A percentile compares a stretch with the other conserved stretches of the same genome.
Conservation (phyloP, 2,797 vertebrate genomes). For the Gambelia wislizenii region DNA sequence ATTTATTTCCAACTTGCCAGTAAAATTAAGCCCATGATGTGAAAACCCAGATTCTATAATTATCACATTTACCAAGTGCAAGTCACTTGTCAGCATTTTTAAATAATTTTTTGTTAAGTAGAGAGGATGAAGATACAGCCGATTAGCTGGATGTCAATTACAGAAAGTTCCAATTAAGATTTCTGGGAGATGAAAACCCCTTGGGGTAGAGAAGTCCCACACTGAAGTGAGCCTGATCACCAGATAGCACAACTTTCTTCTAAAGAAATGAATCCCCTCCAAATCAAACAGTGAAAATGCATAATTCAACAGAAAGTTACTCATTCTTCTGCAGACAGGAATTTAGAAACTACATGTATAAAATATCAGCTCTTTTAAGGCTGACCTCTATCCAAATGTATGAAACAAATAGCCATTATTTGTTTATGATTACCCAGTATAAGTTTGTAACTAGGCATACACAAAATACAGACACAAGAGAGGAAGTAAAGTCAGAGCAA, state of each 20-base stretch:
- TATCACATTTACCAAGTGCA: slow-evolving; percentile 46
- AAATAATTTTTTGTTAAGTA: slow-evolving; percentile 45
- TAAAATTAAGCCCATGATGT: neutral
- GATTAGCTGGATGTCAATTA: slow-evolving; percentile 65
- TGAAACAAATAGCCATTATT: neutral
- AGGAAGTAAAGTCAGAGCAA: too few species aligned
- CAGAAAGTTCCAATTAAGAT: slow-evolving; percentile 62
- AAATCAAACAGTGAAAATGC: slow-evolving; percentile 38
- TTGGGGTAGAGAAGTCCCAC: slow-evolving; percentile 35
- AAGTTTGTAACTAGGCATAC: too few species aligned
- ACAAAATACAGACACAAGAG: too few species aligned
- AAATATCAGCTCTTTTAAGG: neutral
- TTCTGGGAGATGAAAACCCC: slow-evolving; percentile 64
- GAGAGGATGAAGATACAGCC: slow-evolving; percentile 52
- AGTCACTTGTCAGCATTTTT: slow-evolving; percentile 49
- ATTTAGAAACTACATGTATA: neutral
- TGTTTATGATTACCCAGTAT: neutral
- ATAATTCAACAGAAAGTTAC: slow-evolving; percentile 43
- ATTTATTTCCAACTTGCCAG: slow-evolving; percentile 30
- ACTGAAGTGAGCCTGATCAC: slow-evolving; percentile 52
- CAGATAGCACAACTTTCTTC: slow-evolving; percentile 46
- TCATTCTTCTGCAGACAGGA: neutral
- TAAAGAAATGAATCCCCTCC: slow-evolving; percentile 48
- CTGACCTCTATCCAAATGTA: neutral
- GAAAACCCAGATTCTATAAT: slow-evolving; percentile 44